phyloP scores from a whole-genome alignment of 2,113 vertebrate genomes.

The Calyptommatus sinebrachiatus region DNA sequence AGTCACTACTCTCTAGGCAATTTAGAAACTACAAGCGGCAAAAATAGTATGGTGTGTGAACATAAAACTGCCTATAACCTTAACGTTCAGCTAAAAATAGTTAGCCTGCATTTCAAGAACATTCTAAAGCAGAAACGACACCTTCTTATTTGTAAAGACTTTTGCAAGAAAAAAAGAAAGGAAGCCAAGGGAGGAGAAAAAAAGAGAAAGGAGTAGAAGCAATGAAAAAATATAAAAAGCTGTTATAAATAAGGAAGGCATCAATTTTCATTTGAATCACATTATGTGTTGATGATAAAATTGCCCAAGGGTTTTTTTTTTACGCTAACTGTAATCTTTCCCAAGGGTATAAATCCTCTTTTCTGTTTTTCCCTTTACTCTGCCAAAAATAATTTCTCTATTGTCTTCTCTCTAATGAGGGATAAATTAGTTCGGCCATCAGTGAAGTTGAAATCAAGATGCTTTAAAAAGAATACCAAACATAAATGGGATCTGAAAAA shows the following conservation, averaged over 20 bases:
- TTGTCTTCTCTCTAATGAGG: conserved; percentile 50
- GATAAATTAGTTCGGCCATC: conserved; percentile 41
- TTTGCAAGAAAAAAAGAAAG: conserved; percentile 15
- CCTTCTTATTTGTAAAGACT: not conserved
- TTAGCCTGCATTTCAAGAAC: not conserved
- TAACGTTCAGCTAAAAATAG: conserved; percentile 17
- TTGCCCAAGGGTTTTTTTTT: conserved; percentile 31
- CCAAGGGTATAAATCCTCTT: conserved; percentile 42
- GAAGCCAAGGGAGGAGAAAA: no score
- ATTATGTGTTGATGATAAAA: conserved; percentile 45
- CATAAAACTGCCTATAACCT: not conserved
- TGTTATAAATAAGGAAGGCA: conserved; percentile 38
- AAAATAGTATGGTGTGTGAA: conserved; percentile 12
- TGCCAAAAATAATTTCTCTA: conserved; percentile 49
- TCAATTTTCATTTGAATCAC: conserved; percentile 54
- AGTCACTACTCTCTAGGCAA: not conserved
- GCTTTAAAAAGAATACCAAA: conserved; percentile 26
- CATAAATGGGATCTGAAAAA: conserved; percentile 9
- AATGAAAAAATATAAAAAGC: not conserved
- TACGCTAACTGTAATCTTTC: conserved; percentile 49
- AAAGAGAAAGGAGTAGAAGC: not conserved
- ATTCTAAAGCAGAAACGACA: not conserved
- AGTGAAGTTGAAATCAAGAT: conserved; percentile 47
- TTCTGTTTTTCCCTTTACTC: conserved; percentile 23
- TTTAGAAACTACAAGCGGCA: conserved; percentile 12